These are phyloP conservation scores for Pluvianellus socialis DNA, from an alignment of 2,113 vertebrate species.

Conservation along the genomic window DNA sequence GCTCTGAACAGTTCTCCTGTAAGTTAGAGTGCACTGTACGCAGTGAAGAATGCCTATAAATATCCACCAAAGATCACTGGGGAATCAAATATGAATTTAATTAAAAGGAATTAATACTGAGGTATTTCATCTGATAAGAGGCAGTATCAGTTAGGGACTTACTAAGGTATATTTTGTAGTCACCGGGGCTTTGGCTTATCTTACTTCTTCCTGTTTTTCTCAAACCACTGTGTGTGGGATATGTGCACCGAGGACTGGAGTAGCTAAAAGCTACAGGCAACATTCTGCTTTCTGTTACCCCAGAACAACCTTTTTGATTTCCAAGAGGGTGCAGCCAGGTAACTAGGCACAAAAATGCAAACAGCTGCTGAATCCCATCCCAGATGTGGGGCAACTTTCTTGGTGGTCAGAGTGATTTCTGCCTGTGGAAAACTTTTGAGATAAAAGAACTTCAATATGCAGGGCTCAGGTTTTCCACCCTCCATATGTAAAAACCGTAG, in stretches of 20 bases:
- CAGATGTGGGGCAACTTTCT: constrained; percentile 42
- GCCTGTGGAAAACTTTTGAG: constrained; percentile 26
- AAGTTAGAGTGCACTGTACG: background rate
- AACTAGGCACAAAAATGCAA: constrained; percentile 31
- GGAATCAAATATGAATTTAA: constrained; percentile 56
- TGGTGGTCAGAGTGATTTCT: constrained; percentile 35
- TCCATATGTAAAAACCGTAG: background rate
- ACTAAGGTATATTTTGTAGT: constrained; percentile 53
- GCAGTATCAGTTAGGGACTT: constrained; percentile 54
- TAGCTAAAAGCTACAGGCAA: constrained; percentile 54
- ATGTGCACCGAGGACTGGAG: background rate
- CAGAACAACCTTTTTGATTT: constrained; percentile 27
- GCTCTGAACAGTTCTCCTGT: background rate
- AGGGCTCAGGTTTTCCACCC: background rate
- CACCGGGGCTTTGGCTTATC: constrained; percentile 41
- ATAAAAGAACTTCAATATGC: background rate
- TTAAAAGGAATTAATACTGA: constrained; percentile 59
- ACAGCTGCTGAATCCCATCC: constrained; percentile 10
- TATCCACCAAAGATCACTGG: background rate
- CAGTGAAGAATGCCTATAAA: background rate
- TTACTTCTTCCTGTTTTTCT: constrained; percentile 58
- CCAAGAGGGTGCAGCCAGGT: constrained; percentile 33
- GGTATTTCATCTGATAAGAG: constrained; percentile 63
- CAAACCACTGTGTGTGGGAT: constrained; percentile 56
- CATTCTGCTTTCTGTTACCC: background rate